Percentiles rank a stretch among this genome's conserved stretches.
Conservation (phyloP, 2,797 vertebrate species). For the Momotus momota region DNA sequence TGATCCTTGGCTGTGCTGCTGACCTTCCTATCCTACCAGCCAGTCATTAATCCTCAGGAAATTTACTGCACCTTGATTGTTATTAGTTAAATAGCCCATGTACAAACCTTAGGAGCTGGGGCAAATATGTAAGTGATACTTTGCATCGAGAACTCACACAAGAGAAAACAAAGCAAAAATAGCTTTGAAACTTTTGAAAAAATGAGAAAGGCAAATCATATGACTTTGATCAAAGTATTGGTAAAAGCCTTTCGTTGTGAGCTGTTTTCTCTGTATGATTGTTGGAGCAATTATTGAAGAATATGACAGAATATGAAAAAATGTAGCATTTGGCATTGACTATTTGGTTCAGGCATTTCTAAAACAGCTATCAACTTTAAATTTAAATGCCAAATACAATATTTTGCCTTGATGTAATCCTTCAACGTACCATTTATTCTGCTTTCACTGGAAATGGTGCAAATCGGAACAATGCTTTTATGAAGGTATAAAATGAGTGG, state of each 20-base stretch:
- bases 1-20: conserved; percentile 2
- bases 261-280: background rate
- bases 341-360: background rate
- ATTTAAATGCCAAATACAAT: conserved; percentile 33
- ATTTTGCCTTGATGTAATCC: conserved; percentile 25
- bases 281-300: conserved; percentile 20
- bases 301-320: background rate
- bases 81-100: background rate
- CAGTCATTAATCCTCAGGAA: background rate
- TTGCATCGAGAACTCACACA: background rate
- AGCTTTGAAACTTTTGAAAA: background rate
- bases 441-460: background rate
- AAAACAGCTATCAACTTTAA: background rate
- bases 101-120: background rate
- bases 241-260: background rate
- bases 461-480: conserved; percentile 10
- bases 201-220: background rate
- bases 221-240: background rate
- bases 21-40: background rate
- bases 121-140: background rate
- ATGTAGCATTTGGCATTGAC: background rate
- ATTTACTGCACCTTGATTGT: background rate
- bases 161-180: background rate
- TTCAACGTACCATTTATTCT: background rate
- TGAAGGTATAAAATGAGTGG: background rate